phyloP scores from a whole-genome alignment of 2,888 invertebrate species.

The Girardia tigrina region DNA sequence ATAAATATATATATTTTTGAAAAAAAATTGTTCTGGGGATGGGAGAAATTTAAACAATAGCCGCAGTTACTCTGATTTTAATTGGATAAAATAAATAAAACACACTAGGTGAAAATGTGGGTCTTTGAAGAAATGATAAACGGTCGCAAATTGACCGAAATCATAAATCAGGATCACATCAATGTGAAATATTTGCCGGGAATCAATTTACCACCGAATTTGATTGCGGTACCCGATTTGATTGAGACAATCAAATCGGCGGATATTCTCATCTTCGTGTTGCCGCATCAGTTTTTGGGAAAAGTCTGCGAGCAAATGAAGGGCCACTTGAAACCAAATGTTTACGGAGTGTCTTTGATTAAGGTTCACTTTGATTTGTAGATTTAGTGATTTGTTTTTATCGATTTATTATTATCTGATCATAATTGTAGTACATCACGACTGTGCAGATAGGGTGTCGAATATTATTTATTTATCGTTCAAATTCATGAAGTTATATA shows the following conservation, averaged over 20 bases:
- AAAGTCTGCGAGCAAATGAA: conserved; percentile 68
- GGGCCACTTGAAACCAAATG: conserved; percentile 76
- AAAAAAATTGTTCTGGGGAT: too few relatives aligned
- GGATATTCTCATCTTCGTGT: conserved; percentile 83
- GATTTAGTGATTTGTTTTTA: too few relatives aligned
- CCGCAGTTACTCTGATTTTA: too few relatives aligned
- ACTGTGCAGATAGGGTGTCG: too few relatives aligned
- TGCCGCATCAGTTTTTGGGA: conserved; percentile 86
- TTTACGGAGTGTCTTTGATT: conserved; percentile 79
- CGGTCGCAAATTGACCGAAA: conserved; percentile 82
- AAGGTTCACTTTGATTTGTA: too few relatives aligned
- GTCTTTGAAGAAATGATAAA: conserved; percentile 81
- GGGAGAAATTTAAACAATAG: too few relatives aligned
- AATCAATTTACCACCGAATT: conserved; percentile 73
- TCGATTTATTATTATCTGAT: too few relatives aligned
- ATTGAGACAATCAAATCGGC: conserved; percentile 76
- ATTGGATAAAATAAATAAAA: too few relatives aligned
- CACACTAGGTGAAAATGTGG: conserved; percentile 65
- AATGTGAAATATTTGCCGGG: conserved; percentile 97
- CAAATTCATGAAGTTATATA: too few relatives aligned
- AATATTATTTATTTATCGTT: too few relatives aligned
- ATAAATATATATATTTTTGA: too few relatives aligned
- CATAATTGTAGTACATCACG: too few relatives aligned
- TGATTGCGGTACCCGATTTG: conserved; percentile 70
- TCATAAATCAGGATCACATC: conserved; percentile 90